Base-by-base conservation (phyloP, 2,113 vertebrate species). In the Cervus canadensis region DNA sequence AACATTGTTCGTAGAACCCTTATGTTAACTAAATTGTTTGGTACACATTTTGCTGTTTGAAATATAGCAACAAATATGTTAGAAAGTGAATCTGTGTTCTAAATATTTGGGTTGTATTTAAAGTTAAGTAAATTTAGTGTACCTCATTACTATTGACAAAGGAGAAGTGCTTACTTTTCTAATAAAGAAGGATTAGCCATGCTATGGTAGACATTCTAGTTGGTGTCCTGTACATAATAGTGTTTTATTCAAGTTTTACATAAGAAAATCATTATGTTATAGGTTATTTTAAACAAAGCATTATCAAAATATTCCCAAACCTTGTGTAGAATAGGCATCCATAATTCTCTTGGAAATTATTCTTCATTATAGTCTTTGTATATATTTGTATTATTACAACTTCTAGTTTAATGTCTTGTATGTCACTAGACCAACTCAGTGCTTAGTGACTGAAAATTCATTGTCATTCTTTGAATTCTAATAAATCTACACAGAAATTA, bases 41-140 rank as follows among this genome's bases (percentile, higher is more conserved):
- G 30, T 50, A 76, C 60, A 36, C 36, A 74, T 92, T 96, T 88
- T 94, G n/a, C 95, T 91, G 16, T n/a, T 95, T 93, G 87, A 94
- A 40, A 64, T 76, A 40, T 11, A 62, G 14, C 21, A 74, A 71
- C 36, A 87, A 43, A 19, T 76, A 33, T 84, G 48, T 67, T 94
- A 94, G 59, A 87, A 94, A 79, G 11, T 36, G 36, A 94, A 93
- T 76, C 30, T 88, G 26, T 79, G 30, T 97, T 95, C 25, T 94
- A 36, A 82, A 74, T 62, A 45, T 60, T 82, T 86, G 59, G 33
- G 13, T 59, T 43, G 13, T 89, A 92, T 89, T 87, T 89, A n/a
- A 76, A 76, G 83, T 43, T 36, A 78, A 85, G 11, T 87, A 30
- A 64, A 11, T 81, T 56, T 48, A 78, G n/a, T 95, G 2, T 5